These are phyloP conservation scores for Nemurella pictetii DNA, from an alignment of 2,888 invertebrate species.

Conservation along the genomic window DNA sequence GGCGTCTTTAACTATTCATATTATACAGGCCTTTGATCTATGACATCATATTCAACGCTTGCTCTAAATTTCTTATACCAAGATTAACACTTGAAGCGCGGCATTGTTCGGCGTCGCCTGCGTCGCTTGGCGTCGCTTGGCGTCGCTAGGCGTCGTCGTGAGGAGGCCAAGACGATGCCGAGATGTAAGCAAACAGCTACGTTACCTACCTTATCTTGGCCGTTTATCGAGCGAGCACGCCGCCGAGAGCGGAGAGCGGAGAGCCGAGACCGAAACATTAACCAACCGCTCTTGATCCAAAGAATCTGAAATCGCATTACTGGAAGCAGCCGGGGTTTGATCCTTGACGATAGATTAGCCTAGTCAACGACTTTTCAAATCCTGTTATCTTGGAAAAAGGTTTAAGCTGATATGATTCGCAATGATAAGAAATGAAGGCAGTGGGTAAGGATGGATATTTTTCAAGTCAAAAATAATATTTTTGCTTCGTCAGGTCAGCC, in stretches of 20 bases:
- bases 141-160: background rate
- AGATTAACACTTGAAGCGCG: background rate
- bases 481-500: too few species aligned
- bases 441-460: background rate
- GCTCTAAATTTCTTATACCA: conserved; percentile 1
- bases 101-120: background rate
- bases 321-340: background rate
- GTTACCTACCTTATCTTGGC: background rate
- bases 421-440: background rate
- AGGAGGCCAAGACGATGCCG: background rate
- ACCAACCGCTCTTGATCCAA: background rate
- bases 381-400: background rate
- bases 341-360: background rate
- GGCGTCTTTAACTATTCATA: conserved; percentile 14
- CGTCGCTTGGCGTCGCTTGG: background rate
- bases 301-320: background rate
- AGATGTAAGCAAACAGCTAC: background rate
- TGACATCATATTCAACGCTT: conserved; percentile 1
- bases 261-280: background rate
- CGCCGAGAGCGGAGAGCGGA: background rate
- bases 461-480: too few species aligned
- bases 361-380: background rate
- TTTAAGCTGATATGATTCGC: background rate
- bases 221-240: background rate
- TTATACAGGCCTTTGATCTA: conserved; percentile 25